Evolutionary conservation across 2,888 invertebrate genomes (phyloP).

Genomic region (Allacma fusca): DNA sequence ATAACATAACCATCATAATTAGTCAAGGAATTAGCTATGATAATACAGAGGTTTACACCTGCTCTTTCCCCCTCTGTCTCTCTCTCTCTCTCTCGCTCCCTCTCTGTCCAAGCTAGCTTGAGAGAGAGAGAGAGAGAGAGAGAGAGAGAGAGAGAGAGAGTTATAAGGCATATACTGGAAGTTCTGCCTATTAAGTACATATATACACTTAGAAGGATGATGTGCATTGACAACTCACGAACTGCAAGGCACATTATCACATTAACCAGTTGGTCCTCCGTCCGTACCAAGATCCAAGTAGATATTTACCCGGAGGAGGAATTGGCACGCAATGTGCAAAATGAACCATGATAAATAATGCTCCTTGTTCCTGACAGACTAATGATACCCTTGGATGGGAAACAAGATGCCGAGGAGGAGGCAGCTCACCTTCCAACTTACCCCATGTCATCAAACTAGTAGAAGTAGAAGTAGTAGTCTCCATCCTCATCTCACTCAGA

Average conservation of each 20-base stretch:
- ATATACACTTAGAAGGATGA: no score
- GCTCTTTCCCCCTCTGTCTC: not conserved
- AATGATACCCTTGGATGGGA: conserved; percentile 50
- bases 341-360: conserved; percentile 60
- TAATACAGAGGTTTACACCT: conserved; percentile 29
- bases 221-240: conserved; percentile 18
- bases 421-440: not conserved
- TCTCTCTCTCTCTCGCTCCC: no score
- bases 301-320: conserved; percentile 42
- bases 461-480: no score
- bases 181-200: no score
- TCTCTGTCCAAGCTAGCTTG: no score
- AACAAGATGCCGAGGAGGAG: conserved; percentile 23
- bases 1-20: conserved; percentile 29
- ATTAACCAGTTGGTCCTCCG: conserved; percentile 33
- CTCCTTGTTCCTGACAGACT: conserved; percentile 54
- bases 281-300: no score
- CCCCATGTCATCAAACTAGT: conserved; percentile 2
- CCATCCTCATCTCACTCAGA: not conserved
- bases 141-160: no score
- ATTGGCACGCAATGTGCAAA: conserved; percentile 60
- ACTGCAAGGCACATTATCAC: conserved; percentile 21
- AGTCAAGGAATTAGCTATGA: conserved; percentile 25
- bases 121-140: not conserved
- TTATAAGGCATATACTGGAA: no score